Percentiles rank a stretch among this genome's conserved stretches.
These are phyloP conservation scores for Myripristis murdjan DNA, from an alignment of 2,797 vertebrate species.

Conservation along the genomic window DNA sequence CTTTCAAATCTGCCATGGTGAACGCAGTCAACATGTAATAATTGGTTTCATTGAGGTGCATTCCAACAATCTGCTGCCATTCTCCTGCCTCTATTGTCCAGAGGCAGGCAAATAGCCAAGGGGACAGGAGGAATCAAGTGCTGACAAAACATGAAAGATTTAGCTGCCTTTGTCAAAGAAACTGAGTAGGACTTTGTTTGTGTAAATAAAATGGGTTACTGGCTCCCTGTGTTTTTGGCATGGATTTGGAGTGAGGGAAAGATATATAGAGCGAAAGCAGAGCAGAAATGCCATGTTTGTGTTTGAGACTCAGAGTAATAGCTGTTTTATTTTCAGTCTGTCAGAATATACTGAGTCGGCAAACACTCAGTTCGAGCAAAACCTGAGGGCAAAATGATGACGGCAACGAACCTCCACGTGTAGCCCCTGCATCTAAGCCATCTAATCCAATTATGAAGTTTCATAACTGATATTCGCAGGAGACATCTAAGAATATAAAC, in stretches of 20 bases:
- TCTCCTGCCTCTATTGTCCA: conserved; percentile 98
- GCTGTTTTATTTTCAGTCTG: conserved; percentile 17
- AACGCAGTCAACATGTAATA: conserved; percentile 99
- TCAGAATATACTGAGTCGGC: conserved; percentile 8
- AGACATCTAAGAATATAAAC: conserved; percentile 50
- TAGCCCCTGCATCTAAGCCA: conserved; percentile 19
- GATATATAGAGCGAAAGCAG: conserved; percentile 41
- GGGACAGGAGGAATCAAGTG: conserved; percentile 99
- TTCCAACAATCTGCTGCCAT: conserved; percentile 99
- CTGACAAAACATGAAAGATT: conserved; percentile 99
- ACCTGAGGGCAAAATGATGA: conserved; percentile 6
- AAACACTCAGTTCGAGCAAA: not conserved
- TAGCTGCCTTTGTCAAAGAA: conserved; percentile 99
- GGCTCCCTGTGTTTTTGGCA: conserved; percentile 81
- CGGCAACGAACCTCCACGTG: conserved; percentile 15
- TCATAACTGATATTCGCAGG: conserved; percentile 46
- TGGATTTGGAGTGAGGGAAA: conserved; percentile 55
- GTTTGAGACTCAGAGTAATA: not conserved
- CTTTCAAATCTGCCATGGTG: conserved; percentile 99
- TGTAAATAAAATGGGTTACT: conserved; percentile 99
- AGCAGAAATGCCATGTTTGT: conserved; percentile 63
- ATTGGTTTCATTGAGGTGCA: conserved; percentile 99
- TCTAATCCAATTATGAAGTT: conserved; percentile 65
- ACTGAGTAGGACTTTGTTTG: conserved; percentile 99
- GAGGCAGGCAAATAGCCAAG: conserved; percentile 99